These are phyloP conservation scores for Scortum barcoo DNA, from an alignment of 2,113 vertebrate genomes.

Conservation along the genomic window DNA sequence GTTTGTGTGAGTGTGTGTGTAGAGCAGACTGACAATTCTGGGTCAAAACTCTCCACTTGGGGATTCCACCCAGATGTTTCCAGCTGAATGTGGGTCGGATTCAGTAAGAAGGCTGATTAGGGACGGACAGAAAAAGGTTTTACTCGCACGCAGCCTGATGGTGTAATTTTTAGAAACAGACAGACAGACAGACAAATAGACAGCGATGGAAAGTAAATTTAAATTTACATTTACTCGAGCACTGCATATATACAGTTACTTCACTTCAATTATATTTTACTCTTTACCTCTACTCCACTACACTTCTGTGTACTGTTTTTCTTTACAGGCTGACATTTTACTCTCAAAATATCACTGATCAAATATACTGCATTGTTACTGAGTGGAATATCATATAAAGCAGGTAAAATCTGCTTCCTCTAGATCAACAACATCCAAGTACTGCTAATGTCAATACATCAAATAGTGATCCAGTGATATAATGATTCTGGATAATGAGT, in stretches of 20 bases:
- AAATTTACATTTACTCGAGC: neutral
- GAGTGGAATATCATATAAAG: neutral
- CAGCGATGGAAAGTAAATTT: neutral
- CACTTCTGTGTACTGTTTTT: neutral
- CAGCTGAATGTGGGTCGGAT: conserved; percentile 59
- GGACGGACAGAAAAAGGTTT: conserved; percentile 26
- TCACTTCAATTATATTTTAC: too few species aligned
- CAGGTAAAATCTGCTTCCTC: neutral
- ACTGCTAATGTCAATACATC: neutral
- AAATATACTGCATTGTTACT: too few species aligned
- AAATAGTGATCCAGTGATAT: neutral
- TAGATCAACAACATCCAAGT: neutral
- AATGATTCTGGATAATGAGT: neutral
- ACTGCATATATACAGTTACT: neutral
- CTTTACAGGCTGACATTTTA: neutral
- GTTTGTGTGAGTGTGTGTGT: neutral
- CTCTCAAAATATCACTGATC: neutral
- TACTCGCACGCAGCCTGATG: conserved; percentile 10
- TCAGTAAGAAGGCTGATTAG: conserved; percentile 37
- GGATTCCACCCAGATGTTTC: conserved; percentile 66
- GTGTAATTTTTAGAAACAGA: conserved; percentile 28
- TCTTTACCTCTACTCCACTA: neutral
- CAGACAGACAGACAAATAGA: neutral
- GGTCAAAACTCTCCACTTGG: conserved; percentile 62
- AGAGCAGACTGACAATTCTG: conserved; percentile 27